Percentiles rank a stretch among this genome's conserved stretches.
Evolutionary conservation across 2,113 vertebrate genomes (phyloP).

Genomic region (Podarcis muralis): DNA sequence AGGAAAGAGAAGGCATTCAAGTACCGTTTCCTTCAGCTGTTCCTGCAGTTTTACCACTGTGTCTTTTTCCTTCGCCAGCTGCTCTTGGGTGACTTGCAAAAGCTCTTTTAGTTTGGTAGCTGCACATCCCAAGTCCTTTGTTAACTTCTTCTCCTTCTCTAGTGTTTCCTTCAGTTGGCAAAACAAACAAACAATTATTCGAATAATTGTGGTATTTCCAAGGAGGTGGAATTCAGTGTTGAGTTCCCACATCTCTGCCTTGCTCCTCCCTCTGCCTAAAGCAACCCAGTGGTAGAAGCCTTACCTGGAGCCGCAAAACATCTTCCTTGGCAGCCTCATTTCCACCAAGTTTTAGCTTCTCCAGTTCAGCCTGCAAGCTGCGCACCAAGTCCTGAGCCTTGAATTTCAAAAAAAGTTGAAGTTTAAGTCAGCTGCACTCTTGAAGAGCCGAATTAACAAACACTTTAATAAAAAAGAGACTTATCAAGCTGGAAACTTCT

Average conservation of each 20-base stretch:
- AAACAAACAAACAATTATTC: conserved; percentile 30
- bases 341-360: conserved; percentile 78
- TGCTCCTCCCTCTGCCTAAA: background rate
- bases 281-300: background rate
- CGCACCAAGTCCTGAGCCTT: conserved; percentile 81
- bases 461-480: background rate
- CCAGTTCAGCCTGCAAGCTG: conserved; percentile 86
- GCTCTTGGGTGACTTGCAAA: conserved; percentile 87
- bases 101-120: conserved; percentile 92
- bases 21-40: conserved; percentile 81
- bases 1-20: background rate
- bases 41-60: conserved; percentile 83
- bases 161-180: conserved; percentile 82
- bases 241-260: background rate
- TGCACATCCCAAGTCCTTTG: conserved; percentile 87
- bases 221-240: background rate
- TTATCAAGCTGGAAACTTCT: background rate
- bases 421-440: background rate
- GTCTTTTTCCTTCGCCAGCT: conserved; percentile 88
- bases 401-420: background rate
- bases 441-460: background rate
- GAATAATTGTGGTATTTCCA: no score
- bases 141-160: conserved; percentile 92
- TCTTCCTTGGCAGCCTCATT: conserved; percentile 73
- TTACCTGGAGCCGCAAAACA: conserved; percentile 85